phyloP scores from a whole-genome alignment of 2,888 invertebrate species.

The Ochropacha duplaris region DNA sequence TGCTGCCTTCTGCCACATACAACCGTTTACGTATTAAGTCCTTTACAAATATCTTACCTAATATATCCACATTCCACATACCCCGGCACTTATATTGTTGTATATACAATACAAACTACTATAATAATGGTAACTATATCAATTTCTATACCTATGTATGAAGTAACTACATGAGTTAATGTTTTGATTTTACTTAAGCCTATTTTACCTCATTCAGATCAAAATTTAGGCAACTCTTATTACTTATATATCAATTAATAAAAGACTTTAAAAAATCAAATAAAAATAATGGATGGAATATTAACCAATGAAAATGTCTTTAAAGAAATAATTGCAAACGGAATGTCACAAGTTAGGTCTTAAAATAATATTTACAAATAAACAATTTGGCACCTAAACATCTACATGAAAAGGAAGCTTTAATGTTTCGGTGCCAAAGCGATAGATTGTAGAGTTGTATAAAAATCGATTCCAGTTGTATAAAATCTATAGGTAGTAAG shows the following conservation, averaged over 20 bases:
- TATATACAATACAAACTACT: constrained; percentile 13
- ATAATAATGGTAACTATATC: constrained; percentile 53
- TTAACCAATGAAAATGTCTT: constrained; percentile 15
- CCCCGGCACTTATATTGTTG: constrained; percentile 65
- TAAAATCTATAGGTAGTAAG: not conserved
- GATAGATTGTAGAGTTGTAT: constrained; percentile 23
- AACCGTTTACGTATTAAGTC: not conserved
- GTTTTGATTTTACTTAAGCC: constrained; percentile 3
- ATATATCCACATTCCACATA: constrained; percentile 69
- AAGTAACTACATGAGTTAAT: not conserved
- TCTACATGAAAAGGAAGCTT: constrained; percentile 24
- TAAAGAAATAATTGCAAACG: constrained; percentile 22
- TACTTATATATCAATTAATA: no score
- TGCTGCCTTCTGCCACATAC: not conserved
- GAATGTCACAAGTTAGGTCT: constrained; percentile 34
- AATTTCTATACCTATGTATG: not conserved
- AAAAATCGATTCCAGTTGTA: constrained; percentile 10
- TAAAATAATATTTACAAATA: constrained; percentile 41
- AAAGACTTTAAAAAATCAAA: constrained; percentile 3
- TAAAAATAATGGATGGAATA: not conserved
- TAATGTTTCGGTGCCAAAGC: constrained; percentile 29
- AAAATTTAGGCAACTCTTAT: no score
- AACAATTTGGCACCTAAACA: constrained; percentile 44
- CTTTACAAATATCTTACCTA: constrained; percentile 10
- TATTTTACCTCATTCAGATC: not conserved